Evolutionary conservation across 2,113 vertebrate species (phyloP).

Genomic region (Xenopus laevis): DNA sequence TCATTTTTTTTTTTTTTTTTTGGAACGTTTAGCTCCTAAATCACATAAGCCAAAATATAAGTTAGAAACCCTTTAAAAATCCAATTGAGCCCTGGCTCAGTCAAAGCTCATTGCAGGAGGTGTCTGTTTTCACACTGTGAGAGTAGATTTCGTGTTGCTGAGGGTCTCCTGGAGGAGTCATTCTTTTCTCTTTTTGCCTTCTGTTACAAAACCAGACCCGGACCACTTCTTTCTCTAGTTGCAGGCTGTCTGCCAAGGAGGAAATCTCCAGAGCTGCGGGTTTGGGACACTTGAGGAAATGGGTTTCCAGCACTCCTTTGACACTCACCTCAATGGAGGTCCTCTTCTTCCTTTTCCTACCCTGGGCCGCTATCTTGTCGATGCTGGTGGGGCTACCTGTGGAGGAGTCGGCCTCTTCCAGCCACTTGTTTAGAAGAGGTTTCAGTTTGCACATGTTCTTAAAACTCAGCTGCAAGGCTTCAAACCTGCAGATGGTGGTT

Average conservation of each 20-base stretch:
- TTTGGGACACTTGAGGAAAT: conserved; percentile 96
- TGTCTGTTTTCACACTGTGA: conserved; percentile 83
- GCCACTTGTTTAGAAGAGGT: conserved; percentile 93
- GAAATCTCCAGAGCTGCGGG: conserved; percentile 91
- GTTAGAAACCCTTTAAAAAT: conserved; percentile 44
- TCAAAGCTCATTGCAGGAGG: conserved; percentile 90
- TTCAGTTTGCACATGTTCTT: conserved; percentile 94
- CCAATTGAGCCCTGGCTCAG: conserved; percentile 52
- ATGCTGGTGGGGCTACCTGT: conserved; percentile 91
- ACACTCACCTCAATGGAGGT: conserved; percentile 97
- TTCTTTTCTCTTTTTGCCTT: conserved; percentile 93
- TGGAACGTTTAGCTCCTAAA: conserved; percentile 9
- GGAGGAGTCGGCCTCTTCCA: conserved; percentile 91
- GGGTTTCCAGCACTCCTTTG: conserved; percentile 91
- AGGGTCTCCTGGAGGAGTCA: conserved; percentile 88
- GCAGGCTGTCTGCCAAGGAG: conserved; percentile 88
- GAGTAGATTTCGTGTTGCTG: conserved; percentile 84
- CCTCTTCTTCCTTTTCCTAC: conserved; percentile 92
- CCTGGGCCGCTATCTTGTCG: conserved; percentile 94
- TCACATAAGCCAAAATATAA: conserved; percentile 40
- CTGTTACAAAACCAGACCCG: conserved; percentile 97
- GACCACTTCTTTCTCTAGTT: conserved; percentile 96
- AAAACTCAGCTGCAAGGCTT: conserved; percentile 88
- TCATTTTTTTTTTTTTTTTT: no score
- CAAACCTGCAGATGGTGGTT: conserved; percentile 91